Conservation (phyloP, 2,113 vertebrate species). For the Peromyscus leucopus region DNA sequence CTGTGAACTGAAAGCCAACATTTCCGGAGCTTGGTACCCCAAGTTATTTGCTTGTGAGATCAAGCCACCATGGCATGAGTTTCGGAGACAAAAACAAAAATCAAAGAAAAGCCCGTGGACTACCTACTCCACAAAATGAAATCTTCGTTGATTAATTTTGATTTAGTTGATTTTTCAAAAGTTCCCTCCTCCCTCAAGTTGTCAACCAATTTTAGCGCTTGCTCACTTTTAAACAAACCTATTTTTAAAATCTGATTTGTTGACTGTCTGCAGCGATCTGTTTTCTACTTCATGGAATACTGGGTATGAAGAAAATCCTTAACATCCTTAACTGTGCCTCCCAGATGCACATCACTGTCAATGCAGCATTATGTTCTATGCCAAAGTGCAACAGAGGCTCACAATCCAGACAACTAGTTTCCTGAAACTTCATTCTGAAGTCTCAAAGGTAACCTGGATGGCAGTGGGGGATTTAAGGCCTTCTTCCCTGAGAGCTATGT, state of each 20-base stretch:
- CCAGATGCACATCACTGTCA: not conserved
- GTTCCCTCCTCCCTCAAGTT: no score
- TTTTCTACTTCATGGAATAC: not conserved
- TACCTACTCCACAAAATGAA: not conserved
- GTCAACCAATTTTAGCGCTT: not conserved
- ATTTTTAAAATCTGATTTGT: not conserved
- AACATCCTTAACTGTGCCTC: not conserved
- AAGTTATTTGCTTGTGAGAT: not conserved
- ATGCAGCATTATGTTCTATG: not conserved
- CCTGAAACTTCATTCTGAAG: not conserved
- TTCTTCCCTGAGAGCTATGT: not conserved
- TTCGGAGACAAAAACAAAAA: not conserved
- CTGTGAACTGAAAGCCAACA: not conserved
- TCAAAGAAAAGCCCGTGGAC: accelerated
- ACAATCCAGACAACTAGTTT: not conserved
- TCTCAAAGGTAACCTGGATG: not conserved
- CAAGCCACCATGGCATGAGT: not conserved
- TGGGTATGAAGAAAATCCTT: not conserved
- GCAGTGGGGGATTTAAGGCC: no score
- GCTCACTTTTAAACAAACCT: not conserved
- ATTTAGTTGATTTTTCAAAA: not conserved
- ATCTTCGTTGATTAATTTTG: not conserved
- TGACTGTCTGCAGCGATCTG: not conserved
- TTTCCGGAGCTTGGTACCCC: not conserved
- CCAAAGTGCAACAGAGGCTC: not conserved